Evolutionary conservation across 2,113 vertebrate species (phyloP).

Genomic region (Archocentrus centrarchus): DNA sequence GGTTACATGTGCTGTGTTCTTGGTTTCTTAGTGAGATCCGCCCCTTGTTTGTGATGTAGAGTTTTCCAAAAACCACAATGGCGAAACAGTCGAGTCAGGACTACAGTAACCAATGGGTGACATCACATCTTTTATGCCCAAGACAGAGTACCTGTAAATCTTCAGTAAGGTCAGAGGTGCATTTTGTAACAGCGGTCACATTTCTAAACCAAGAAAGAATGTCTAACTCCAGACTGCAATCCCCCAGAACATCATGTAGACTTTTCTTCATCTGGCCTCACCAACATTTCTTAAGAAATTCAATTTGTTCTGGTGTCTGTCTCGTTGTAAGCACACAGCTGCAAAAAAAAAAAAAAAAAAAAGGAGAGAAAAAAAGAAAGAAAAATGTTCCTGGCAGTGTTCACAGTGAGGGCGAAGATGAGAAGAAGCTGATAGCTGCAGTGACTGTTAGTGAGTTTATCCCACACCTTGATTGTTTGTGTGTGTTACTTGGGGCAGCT

Average conservation of each 20-base stretch:
- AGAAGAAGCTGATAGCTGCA: background rate
- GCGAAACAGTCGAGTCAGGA: background rate
- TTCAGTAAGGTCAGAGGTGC: background rate
- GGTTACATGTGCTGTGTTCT: background rate
- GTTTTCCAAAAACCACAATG: background rate
- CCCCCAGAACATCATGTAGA: background rate
- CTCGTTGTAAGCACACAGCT: background rate
- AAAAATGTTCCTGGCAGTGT: background rate
- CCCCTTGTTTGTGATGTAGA: background rate
- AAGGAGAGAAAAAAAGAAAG: rapidly evolving
- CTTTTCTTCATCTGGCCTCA: background rate
- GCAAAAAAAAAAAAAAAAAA: background rate
- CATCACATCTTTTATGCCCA: background rate
- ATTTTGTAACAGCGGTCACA: background rate
- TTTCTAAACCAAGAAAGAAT: background rate
- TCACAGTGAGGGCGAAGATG: background rate
- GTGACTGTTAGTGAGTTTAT: background rate
- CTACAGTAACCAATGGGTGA: background rate
- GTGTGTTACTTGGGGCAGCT: constrained; percentile 25
- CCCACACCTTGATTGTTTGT: constrained; percentile 5
- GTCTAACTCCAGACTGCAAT: background rate
- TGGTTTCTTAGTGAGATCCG: background rate
- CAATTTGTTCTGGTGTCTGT: constrained; percentile 3
- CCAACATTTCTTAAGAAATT: background rate
- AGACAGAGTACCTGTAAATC: background rate